phyloP scores from a whole-genome alignment of 2,888 invertebrate genomes.

The Pammene aurita region DNA sequence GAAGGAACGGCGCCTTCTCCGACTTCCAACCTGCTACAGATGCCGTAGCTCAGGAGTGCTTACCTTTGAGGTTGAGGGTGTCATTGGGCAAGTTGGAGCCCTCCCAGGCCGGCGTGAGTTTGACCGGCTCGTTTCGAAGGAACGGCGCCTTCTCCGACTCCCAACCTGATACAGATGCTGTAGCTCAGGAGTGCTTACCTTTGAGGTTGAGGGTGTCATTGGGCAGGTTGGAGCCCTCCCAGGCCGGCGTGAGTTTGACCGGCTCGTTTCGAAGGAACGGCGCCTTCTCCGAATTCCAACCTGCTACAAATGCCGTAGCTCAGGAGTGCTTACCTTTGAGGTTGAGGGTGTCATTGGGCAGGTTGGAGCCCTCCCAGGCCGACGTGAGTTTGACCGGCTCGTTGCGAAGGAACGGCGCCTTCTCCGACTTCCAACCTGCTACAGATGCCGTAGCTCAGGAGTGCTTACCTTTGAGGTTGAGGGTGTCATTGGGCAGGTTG shows the following conservation, averaged over 20 bases:
- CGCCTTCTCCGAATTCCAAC: constrained; percentile 81
- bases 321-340: constrained; percentile 83
- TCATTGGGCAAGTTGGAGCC: constrained; percentile 92
- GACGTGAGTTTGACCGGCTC: constrained; percentile 93
- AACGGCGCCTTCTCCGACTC: constrained; percentile 84
- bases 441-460: no score
- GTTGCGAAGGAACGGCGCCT: constrained; percentile 84
- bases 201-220: constrained; percentile 93
- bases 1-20: constrained; percentile 85
- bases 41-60: constrained; percentile 38
- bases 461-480: constrained; percentile 88
- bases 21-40: constrained; percentile 58
- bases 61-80: constrained; percentile 91
- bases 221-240: constrained; percentile 92
- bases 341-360: constrained; percentile 92
- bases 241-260: constrained; percentile 92
- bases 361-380: constrained; percentile 93
- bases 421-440: constrained; percentile 75
- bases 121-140: constrained; percentile 88
- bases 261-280: constrained; percentile 87
- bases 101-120: constrained; percentile 94
- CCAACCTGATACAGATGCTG: constrained; percentile 50
- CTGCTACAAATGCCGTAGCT: no score
- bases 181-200: constrained; percentile 66
- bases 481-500: constrained; percentile 91